These are phyloP conservation scores for Bradynema listronoti DNA, from an alignment of 1,140 invertebrate species.

Conservation along the genomic window DNA sequence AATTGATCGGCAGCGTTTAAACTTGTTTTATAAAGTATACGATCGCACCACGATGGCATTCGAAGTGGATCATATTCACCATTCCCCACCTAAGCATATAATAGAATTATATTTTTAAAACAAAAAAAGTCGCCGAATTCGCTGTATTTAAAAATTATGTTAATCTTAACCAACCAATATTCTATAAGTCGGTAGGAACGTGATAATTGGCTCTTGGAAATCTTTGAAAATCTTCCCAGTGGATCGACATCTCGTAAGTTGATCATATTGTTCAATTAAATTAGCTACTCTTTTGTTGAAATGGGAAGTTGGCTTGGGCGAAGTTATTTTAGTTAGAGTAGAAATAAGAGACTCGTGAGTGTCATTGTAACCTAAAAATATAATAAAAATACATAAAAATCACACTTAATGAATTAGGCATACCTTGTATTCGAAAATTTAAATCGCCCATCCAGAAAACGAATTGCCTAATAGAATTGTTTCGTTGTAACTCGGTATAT, in stretches of 20 bases:
- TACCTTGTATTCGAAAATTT: constrained; percentile 26
- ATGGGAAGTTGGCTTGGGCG: too few relatives aligned
- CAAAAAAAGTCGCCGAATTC: too few relatives aligned
- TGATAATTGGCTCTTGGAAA: constrained; percentile 20
- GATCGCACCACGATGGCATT: constrained; percentile 27
- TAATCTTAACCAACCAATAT: constrained; percentile 20
- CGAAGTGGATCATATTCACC: constrained; percentile 19
- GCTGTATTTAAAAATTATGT: neutral
- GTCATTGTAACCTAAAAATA: too few relatives aligned
- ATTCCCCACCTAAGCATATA: constrained; percentile 6
- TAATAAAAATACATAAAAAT: neutral
- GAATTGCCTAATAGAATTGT: constrained; percentile 15
- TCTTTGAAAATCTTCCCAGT: constrained; percentile 18
- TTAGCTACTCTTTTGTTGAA: too few relatives aligned
- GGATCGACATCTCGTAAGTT: constrained; percentile 17
- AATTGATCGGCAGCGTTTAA: neutral
- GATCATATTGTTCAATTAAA: constrained; percentile 24
- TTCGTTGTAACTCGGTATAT: neutral
- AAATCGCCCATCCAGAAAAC: constrained; percentile 33
- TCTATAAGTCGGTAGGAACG: constrained; percentile 32
- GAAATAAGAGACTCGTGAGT: too few relatives aligned
- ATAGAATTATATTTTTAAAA: neutral
- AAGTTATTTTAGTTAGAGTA: too few relatives aligned
- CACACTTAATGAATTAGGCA: constrained; percentile 5
- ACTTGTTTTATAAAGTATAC: constrained; percentile 20